Conservation (phyloP, 92 coral and sea anemone species). For the Pocillopora grandis region DNA sequence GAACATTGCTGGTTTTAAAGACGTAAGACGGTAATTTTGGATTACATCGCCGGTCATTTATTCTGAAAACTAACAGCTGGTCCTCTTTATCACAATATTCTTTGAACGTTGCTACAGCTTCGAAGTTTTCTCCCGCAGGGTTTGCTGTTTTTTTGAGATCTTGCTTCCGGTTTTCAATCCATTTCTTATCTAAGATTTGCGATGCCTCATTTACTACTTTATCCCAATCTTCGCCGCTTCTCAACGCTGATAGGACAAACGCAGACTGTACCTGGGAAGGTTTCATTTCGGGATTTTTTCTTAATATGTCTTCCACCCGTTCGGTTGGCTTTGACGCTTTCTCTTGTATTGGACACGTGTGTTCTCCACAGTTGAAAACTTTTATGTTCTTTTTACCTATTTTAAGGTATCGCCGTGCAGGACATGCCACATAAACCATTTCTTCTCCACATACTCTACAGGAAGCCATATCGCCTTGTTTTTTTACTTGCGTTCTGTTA, state of each 20-base stretch:
- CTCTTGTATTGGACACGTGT: constrained; percentile 27
- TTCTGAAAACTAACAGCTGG: constrained; percentile 31
- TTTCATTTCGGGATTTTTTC: constrained; percentile 27
- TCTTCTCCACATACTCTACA: constrained; percentile 21
- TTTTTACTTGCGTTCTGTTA: constrained; percentile 54
- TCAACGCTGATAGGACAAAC: constrained; percentile 11
- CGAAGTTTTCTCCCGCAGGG: constrained; percentile 41
- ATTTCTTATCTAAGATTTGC: constrained; percentile 21
- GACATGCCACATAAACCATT: constrained; percentile 42
- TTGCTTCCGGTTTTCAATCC: constrained; percentile 39
- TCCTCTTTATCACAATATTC: constrained; percentile 44
- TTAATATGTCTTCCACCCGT: constrained; percentile 19
- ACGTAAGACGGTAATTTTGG: constrained; percentile 55
- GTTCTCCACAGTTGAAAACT: constrained; percentile 35
- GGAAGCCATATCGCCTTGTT: constrained; percentile 11
- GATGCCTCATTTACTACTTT: constrained; percentile 28
- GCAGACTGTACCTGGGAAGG: constrained; percentile 39
- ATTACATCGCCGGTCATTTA: constrained; percentile 62
- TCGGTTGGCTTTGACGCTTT: neutral
- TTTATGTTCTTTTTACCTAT: constrained; percentile 16
- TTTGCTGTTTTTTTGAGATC: constrained; percentile 1
- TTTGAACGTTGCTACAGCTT: constrained; percentile 39
- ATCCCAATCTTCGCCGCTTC: constrained; percentile 31
- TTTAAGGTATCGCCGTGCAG: constrained; percentile 50
- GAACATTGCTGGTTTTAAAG: constrained; percentile 48